These are phyloP conservation scores for Saguinus midas DNA, from an alignment of 2,113 vertebrate species.

Conservation along the genomic window DNA sequence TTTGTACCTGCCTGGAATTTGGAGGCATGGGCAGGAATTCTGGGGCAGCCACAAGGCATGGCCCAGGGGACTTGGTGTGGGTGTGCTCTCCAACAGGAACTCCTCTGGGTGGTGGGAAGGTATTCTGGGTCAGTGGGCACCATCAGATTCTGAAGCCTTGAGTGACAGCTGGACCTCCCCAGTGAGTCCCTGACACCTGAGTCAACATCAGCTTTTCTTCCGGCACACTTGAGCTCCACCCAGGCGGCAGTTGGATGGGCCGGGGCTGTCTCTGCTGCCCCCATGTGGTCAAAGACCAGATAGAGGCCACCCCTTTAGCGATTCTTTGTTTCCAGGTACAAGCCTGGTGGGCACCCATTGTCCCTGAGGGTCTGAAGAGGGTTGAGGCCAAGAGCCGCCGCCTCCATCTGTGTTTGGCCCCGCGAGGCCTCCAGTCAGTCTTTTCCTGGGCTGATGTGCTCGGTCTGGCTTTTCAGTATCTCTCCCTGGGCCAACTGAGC, in stretches of 20 bases:
- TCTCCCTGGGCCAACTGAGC: not conserved
- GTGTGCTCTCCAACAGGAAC: not conserved
- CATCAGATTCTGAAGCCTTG: not conserved
- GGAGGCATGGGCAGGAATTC: not conserved
- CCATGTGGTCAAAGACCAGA: constrained; percentile 19
- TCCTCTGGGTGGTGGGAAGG: not conserved
- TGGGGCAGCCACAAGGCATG: not conserved
- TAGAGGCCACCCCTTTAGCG: rapidly evolving
- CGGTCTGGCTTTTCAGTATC: not conserved
- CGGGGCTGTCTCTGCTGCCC: constrained; percentile 44
- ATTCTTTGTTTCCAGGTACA: not conserved
- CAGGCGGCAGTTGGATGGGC: not conserved
- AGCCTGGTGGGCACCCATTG: not conserved
- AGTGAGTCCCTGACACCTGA: not conserved
- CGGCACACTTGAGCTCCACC: not conserved
- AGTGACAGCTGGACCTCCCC: not conserved
- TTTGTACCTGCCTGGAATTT: not conserved
- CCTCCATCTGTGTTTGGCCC: not conserved
- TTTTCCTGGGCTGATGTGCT: not conserved
- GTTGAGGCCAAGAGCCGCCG: not conserved
- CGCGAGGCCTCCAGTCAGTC: not conserved
- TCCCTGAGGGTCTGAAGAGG: not conserved
- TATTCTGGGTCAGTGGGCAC: not conserved
- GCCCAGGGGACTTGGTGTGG: not conserved
- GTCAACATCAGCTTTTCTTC: not conserved